phyloP scores from a whole-genome alignment of 2,888 invertebrate genomes.

The Onchidella celtica region DNA sequence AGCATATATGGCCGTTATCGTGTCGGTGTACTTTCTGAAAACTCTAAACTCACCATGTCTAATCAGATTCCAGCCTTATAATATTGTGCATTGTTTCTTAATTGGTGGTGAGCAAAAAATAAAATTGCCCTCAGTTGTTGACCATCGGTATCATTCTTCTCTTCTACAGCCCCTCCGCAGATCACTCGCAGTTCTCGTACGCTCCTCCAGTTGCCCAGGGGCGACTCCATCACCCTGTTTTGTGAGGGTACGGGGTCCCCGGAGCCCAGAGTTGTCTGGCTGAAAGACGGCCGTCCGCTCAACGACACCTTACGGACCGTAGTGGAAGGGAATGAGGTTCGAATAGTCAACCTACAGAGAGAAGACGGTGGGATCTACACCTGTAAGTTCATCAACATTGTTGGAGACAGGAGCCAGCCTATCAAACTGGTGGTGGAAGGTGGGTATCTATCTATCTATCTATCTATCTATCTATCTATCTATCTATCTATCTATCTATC shows the following conservation, averaged over 20 bases:
- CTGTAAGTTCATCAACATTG: conserved; percentile 96
- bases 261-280: conserved; percentile 96
- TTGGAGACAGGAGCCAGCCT: conserved; percentile 97
- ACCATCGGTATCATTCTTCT: too few relatives aligned
- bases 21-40: too few relatives aligned
- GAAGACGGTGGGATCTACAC: conserved; percentile 98
- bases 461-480: too few relatives aligned
- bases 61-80: too few relatives aligned
- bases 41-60: too few relatives aligned
- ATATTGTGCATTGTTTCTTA: too few relatives aligned
- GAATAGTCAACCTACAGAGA: conserved; percentile 94
- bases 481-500: too few relatives aligned
- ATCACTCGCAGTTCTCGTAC: conserved; percentile 65
- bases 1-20: too few relatives aligned
- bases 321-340: conserved; percentile 83
- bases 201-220: conserved; percentile 80
- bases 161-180: conserved; percentile 68
- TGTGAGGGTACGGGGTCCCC: conserved; percentile 97
- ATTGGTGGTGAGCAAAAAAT: too few relatives aligned
- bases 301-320: conserved; percentile 58
- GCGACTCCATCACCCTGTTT: conserved; percentile 96
- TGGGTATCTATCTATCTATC: too few relatives aligned
- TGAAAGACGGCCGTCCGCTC: conserved; percentile 83
- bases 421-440: conserved; percentile 95
- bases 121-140: too few relatives aligned